phyloP scores from a whole-genome alignment of 2,113 vertebrate genomes.

The Phylloscopus trochiloides region DNA sequence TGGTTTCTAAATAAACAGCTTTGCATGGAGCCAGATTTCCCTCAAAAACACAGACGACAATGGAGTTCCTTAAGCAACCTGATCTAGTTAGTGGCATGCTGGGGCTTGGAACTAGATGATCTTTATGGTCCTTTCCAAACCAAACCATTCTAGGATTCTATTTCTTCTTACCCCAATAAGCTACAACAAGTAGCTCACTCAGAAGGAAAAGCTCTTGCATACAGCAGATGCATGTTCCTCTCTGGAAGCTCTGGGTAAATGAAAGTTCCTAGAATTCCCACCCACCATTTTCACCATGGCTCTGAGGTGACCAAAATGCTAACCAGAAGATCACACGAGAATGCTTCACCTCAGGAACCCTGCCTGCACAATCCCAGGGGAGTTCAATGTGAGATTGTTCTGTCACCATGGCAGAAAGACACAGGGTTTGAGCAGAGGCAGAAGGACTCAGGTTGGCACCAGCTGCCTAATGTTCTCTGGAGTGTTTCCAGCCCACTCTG shows the following conservation, averaged over 20 bases:
- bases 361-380: not conserved
- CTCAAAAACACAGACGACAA: not conserved
- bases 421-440: fast-evolving
- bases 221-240: not conserved
- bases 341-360: not conserved
- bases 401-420: fast-evolving
- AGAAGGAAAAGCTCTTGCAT: not conserved
- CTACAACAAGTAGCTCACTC: not conserved
- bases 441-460: not conserved
- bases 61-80: not conserved
- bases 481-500: not conserved
- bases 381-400: not conserved
- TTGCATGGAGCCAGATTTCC: not conserved
- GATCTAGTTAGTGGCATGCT: not conserved
- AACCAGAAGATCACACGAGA: not conserved
- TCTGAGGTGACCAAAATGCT: not conserved
- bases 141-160: not conserved
- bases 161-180: not conserved
- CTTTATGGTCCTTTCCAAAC: not conserved
- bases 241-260: not conserved
- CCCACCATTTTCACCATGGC: not conserved
- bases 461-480: fast-evolving
- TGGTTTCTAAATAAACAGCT: not conserved
- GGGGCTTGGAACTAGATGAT: not conserved
- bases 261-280: not conserved